Percentiles rank a stretch among this genome's conserved stretches.
phyloP scores from a whole-genome alignment of 2,113 vertebrate genomes.

The Silurus asotus region DNA sequence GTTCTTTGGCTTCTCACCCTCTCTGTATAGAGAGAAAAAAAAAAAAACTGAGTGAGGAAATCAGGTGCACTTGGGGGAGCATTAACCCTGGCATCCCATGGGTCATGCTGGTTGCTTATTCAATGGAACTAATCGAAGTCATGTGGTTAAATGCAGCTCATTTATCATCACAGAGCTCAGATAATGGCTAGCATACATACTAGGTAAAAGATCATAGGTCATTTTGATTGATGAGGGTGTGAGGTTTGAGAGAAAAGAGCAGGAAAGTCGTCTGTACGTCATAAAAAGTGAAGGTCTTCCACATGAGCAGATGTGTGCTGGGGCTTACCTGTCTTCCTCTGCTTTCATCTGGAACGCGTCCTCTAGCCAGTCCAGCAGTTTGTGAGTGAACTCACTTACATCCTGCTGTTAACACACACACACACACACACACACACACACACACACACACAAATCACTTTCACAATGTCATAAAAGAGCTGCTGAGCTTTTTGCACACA shows the following conservation, averaged over 20 bases:
- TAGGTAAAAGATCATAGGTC: constrained; percentile 33
- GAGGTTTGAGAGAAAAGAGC: not conserved
- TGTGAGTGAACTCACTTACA: constrained; percentile 97
- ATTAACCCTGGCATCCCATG: not conserved
- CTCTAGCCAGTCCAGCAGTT: constrained; percentile 96
- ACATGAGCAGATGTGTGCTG: not conserved
- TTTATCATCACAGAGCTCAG: constrained; percentile 26
- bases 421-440: constrained; percentile 38
- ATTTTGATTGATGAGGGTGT: constrained; percentile 34
- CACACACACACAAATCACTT: not conserved
- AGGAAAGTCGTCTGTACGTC: not conserved
- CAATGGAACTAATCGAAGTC: constrained; percentile 41
- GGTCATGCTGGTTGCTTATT: constrained; percentile 26
- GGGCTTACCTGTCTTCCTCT: constrained; percentile 82
- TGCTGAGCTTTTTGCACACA: not conserved
- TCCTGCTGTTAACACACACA: constrained; percentile 84
- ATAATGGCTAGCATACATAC: constrained; percentile 15
- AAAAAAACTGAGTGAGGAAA: constrained; percentile 32
- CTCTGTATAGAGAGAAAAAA: constrained; percentile 71
- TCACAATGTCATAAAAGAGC: constrained; percentile 12
- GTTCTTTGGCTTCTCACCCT: constrained; percentile 97
- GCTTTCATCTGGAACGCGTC: constrained; percentile 97
- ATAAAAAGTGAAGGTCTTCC: constrained; percentile 7
- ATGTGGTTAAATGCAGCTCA: constrained; percentile 25
- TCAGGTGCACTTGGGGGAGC: not conserved